A percentile compares a stretch with the other conserved stretches of the same genome.
Conservation (phyloP, 2,888 invertebrate genomes). For the Notodromas monacha region DNA sequence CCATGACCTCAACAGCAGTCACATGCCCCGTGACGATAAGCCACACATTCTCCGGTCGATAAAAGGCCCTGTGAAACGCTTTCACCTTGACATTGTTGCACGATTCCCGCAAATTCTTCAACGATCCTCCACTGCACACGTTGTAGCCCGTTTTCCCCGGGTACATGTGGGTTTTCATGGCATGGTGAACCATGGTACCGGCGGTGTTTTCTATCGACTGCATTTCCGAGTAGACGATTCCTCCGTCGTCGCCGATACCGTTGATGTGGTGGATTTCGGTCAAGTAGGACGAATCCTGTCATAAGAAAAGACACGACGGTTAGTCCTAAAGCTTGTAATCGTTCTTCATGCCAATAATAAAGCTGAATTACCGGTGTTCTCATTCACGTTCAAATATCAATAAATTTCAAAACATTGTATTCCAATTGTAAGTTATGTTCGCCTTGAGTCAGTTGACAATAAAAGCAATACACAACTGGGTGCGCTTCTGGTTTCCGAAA, state of each 20-base stretch:
- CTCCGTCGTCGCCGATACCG: constrained; percentile 55
- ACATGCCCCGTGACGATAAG: constrained; percentile 52
- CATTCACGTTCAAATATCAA: too few relatives aligned
- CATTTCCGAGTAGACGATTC: constrained; percentile 88
- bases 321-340: too few relatives aligned
- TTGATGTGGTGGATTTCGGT: constrained; percentile 78
- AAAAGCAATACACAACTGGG: too few relatives aligned
- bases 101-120: constrained; percentile 46
- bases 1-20: constrained; percentile 35
- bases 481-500: too few relatives aligned
- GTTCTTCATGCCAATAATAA: too few relatives aligned
- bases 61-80: constrained; percentile 48
- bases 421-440: too few relatives aligned
- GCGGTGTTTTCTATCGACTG: constrained; percentile 52
- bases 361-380: too few relatives aligned
- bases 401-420: too few relatives aligned
- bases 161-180: constrained; percentile 33
- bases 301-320: too few relatives aligned
- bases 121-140: constrained; percentile 46
- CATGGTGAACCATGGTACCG: constrained; percentile 30
- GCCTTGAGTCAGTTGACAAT: too few relatives aligned
- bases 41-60: constrained; percentile 55
- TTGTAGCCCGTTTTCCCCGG: constrained; percentile 50
- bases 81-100: constrained; percentile 45
- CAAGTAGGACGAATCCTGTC: constrained; percentile 43